Conservation (phyloP, 2,113 vertebrate genomes). For the Chionomys nivalis region DNA sequence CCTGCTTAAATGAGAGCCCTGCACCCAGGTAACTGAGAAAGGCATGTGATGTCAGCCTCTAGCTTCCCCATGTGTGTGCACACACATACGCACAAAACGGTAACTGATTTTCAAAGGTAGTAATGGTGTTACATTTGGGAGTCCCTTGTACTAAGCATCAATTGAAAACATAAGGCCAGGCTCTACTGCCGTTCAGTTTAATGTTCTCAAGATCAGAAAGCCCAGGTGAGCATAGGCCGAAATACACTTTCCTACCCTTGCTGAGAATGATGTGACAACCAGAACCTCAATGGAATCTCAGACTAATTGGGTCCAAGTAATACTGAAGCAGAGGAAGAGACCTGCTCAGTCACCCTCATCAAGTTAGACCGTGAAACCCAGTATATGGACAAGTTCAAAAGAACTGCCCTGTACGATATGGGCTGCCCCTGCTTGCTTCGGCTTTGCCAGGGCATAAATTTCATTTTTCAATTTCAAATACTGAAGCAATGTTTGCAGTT, state of each 20-base stretch:
- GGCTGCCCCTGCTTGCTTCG: no score
- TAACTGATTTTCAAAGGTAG: neutral
- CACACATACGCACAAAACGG: neutral
- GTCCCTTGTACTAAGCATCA: neutral
- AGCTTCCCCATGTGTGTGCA: neutral
- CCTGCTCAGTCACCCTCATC: no score
- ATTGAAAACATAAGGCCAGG: neutral
- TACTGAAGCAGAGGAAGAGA: neutral
- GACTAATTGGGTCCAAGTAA: neutral
- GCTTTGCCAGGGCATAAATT: no score
- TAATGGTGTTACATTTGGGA: neutral
- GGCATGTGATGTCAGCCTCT: neutral
- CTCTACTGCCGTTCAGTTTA: neutral
- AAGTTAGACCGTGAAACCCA: no score
- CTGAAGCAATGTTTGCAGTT: neutral
- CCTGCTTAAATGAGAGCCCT: neutral
- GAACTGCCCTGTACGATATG: no score
- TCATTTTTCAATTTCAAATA: neutral
- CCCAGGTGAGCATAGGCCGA: neutral
- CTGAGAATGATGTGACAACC: neutral
- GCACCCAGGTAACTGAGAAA: neutral
- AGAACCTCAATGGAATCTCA: neutral
- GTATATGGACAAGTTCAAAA: no score
- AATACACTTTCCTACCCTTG: neutral
- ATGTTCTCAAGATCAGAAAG: accelerated